phyloP scores from a whole-genome alignment of 2,888 invertebrate species.

The Nomada ferruginata region DNA sequence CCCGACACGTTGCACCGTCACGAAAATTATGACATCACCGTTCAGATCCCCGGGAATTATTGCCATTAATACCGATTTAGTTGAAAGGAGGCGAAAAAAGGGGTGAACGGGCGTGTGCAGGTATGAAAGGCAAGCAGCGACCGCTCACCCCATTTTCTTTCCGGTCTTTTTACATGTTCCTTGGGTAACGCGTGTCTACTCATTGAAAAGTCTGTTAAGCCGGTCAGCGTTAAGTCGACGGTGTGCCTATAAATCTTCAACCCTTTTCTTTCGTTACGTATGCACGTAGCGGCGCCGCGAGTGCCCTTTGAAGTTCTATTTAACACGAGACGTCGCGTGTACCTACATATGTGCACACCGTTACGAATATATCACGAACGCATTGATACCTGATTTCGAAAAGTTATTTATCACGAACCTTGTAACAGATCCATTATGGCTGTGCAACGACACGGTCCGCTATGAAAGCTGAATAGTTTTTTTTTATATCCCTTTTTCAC shows the following conservation, averaged over 20 bases:
- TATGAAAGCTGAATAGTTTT: not conserved
- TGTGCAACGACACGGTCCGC: not conserved
- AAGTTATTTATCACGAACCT: slow-evolving; percentile 31
- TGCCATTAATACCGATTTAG: slow-evolving; percentile 61
- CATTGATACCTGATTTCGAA: slow-evolving; percentile 5
- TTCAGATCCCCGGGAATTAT: slow-evolving; percentile 24
- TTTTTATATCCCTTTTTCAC: not conserved
- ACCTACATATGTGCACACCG: slow-evolving; percentile 19
- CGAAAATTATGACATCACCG: slow-evolving; percentile 47
- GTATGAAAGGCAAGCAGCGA: slow-evolving; percentile 59
- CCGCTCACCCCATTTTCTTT: slow-evolving; percentile 13
- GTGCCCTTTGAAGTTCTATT: slow-evolving; percentile 43
- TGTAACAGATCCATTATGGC: not conserved
- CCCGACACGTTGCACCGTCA: slow-evolving; percentile 15
- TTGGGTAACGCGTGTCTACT: slow-evolving; percentile 51
- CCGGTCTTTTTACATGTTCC: slow-evolving; percentile 3
- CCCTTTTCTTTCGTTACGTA: slow-evolving; percentile 33
- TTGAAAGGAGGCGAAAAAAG: slow-evolving; percentile 37
- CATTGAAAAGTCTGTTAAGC: slow-evolving; percentile 49
- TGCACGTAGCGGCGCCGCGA: slow-evolving; percentile 21
- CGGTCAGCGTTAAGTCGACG: slow-evolving; percentile 49
- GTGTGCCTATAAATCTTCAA: slow-evolving; percentile 55
- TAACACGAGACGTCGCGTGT: slow-evolving; percentile 35
- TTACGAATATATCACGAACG: slow-evolving; percentile 19
- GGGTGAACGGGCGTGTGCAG: slow-evolving; percentile 41